These are phyloP conservation scores for Aspidiotus rigidus DNA, from an alignment of 2,888 invertebrate species.

Conservation along the genomic window DNA sequence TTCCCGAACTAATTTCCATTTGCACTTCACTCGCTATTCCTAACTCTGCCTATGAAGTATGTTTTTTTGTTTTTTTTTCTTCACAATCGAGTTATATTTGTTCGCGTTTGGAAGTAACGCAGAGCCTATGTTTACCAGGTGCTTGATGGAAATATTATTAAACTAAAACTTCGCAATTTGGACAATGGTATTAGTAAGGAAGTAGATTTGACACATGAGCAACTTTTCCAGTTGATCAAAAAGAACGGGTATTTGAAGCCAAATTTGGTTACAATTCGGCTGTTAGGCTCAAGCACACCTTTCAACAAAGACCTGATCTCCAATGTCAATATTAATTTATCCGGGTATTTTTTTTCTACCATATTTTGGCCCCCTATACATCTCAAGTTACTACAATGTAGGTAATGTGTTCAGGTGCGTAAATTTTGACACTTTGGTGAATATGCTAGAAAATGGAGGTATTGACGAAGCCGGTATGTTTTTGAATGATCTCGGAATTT, in stretches of 20 bases:
- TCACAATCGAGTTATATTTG: too few relatives aligned
- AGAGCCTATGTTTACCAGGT: neutral
- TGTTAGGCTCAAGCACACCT: slow-evolving; percentile 14
- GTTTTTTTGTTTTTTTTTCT: neutral
- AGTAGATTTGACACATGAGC: slow-evolving; percentile 10
- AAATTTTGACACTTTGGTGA: slow-evolving; percentile 48
- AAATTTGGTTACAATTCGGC: neutral
- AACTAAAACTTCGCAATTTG: neutral
- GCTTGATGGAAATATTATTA: slow-evolving; percentile 20
- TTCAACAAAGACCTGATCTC: slow-evolving; percentile 23
- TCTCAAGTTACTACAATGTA: neutral
- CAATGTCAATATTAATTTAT: slow-evolving; percentile 20
- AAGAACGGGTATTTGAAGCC: slow-evolving; percentile 11
- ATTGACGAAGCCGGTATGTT: slow-evolving; percentile 56
- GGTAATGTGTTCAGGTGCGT: slow-evolving; percentile 3
- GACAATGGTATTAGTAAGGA: neutral
- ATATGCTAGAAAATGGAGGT: slow-evolving; percentile 64
- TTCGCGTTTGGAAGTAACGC: too few relatives aligned
- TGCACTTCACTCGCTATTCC: slow-evolving; percentile 24
- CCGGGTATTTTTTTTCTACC: slow-evolving; percentile 19
- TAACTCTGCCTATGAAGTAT: slow-evolving; percentile 18
- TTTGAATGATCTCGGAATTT: slow-evolving; percentile 59
- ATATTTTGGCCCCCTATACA: neutral
- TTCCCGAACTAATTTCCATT: slow-evolving; percentile 23
- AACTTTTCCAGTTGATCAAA: slow-evolving; percentile 21